Base-by-base conservation (phyloP, 2,797 vertebrate genomes). In the Notamacropus eugenii region DNA sequence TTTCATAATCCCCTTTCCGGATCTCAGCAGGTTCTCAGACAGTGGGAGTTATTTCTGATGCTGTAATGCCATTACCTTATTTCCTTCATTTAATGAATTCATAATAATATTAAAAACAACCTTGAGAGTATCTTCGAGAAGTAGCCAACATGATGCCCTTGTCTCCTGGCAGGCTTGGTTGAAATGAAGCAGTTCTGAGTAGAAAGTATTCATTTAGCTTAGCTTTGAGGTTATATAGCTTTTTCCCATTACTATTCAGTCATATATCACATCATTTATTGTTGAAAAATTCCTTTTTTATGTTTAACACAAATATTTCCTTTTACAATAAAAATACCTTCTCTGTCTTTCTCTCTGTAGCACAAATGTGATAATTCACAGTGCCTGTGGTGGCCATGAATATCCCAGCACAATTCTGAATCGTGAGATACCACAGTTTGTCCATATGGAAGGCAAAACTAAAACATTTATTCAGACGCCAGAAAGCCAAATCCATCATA, bases 1-100 rank as follows among this genome's bases (percentile, higher is more conserved):
- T 87, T 90, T 54, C 87, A 0, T 87, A 91, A 54, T 4, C 16
- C 52, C 93, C 11, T 95, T 12, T 87, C 92, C 90, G 8, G 87
- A 91, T 90, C 19, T 34, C 29, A 91, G 54, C 62, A 93, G 50
- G 67, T 90, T 92, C 46, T 94, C 46, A 95, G 31, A 91, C 2
- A 91, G 67, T 54, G 94, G 56, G 0, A 93, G 52, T 46, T 40
- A 55, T 82, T 52, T 67, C 34, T 91, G 50, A 56, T 91, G 87
- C 87, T 55, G 55, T 46, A 58, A 90, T 9, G 13, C 54, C 91
- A 55, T 52, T 91, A 57, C 9, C 91, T 93, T 58, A 24, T 12
- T 92, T 94, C 52, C 91, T 87, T 92, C n/a, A 82, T 46, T 93
- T 92, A 95, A 91, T 50, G 19, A 90, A 94, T 93, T 90, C 54